Percentiles rank a stretch among this genome's conserved stretches.
Conservation (phyloP, 2,888 invertebrate species). For the Phanerotoma sp. region DNA sequence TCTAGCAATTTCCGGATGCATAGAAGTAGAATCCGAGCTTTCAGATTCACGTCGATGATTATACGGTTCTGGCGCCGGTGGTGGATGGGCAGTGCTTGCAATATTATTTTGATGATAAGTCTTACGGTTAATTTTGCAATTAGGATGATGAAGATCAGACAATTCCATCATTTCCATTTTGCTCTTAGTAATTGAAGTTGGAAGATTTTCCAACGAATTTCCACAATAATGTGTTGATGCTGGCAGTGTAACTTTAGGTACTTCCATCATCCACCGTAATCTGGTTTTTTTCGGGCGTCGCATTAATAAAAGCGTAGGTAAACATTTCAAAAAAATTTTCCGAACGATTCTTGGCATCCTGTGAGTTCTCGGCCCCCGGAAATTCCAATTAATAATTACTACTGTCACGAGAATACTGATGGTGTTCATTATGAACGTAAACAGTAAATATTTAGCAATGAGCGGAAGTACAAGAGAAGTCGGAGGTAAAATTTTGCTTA, state of each 20-base stretch:
- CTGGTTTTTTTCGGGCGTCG: constrained; percentile 93
- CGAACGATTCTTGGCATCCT: constrained; percentile 86
- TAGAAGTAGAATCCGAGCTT: constrained; percentile 85
- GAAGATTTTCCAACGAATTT: constrained; percentile 75
- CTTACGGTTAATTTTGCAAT: constrained; percentile 91
- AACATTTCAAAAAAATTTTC: constrained; percentile 89
- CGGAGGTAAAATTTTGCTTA: constrained; percentile 98
- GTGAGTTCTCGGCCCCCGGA: constrained; percentile 95
- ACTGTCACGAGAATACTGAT: constrained; percentile 99
- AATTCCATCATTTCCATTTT: constrained; percentile 94
- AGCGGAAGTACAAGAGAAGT: constrained; percentile 97
- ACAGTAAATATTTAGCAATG: constrained; percentile 98
- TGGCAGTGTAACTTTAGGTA: constrained; percentile 87
- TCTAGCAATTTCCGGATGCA: constrained; percentile 92
- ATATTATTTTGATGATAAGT: constrained; percentile 61
- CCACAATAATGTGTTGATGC: constrained; percentile 81
- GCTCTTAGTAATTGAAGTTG: constrained; percentile 45
- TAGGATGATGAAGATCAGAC: constrained; percentile 92
- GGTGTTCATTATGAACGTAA: constrained; percentile 99
- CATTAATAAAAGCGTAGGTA: constrained; percentile 93
- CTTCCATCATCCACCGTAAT: constrained; percentile 95
- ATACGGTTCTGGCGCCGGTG: constrained; percentile 61
- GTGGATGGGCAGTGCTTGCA: constrained; percentile 65
- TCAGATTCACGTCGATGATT: constrained; percentile 83
- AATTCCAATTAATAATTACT: constrained; percentile 99